phyloP scores from a whole-genome alignment of 2,888 invertebrate genomes.

The Chalcis sispes region DNA sequence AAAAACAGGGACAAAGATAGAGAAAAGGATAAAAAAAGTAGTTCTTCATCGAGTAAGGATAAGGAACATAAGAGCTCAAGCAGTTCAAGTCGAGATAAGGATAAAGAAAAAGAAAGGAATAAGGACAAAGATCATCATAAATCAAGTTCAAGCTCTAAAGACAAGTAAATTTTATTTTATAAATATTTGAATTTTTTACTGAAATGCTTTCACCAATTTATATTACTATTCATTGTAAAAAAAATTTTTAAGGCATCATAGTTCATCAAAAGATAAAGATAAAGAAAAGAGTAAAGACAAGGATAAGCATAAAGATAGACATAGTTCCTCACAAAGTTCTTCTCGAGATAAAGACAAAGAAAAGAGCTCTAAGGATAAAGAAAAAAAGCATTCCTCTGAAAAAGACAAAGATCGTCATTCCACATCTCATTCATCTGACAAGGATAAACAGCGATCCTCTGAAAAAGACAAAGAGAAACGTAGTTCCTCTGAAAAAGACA shows the following conservation, averaged over 20 bases:
- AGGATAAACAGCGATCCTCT: slow-evolving; percentile 67
- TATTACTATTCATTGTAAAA: slow-evolving; percentile 37
- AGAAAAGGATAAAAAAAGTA: slow-evolving; percentile 79
- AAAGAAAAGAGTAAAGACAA: slow-evolving; percentile 74
- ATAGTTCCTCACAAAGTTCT: slow-evolving; percentile 72
- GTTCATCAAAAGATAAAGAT: slow-evolving; percentile 72
- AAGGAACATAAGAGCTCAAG: slow-evolving; percentile 72
- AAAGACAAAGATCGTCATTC: slow-evolving; percentile 73
- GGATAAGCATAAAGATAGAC: slow-evolving; percentile 74
- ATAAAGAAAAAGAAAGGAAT: slow-evolving; percentile 76
- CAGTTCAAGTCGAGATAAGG: slow-evolving; percentile 75
- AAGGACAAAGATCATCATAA: slow-evolving; percentile 76
- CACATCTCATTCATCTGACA: slow-evolving; percentile 67
- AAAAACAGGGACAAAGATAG: slow-evolving; percentile 73
- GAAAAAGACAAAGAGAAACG: slow-evolving; percentile 75
- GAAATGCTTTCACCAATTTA: too few species aligned
- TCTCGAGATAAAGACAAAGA: slow-evolving; percentile 73
- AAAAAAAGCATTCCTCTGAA: slow-evolving; percentile 70
- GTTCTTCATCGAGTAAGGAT: slow-evolving; percentile 77
- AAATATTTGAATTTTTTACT: neutral
- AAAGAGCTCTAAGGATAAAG: slow-evolving; percentile 71
- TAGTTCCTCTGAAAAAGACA: slow-evolving; percentile 68
- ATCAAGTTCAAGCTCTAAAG: slow-evolving; percentile 73
- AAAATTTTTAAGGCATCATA: slow-evolving; percentile 73
- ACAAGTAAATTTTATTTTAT: slow-evolving; percentile 63